Evolutionary conservation across 2,888 invertebrate genomes (phyloP).

Genomic region (Pristionchus maxplancki): DNA sequence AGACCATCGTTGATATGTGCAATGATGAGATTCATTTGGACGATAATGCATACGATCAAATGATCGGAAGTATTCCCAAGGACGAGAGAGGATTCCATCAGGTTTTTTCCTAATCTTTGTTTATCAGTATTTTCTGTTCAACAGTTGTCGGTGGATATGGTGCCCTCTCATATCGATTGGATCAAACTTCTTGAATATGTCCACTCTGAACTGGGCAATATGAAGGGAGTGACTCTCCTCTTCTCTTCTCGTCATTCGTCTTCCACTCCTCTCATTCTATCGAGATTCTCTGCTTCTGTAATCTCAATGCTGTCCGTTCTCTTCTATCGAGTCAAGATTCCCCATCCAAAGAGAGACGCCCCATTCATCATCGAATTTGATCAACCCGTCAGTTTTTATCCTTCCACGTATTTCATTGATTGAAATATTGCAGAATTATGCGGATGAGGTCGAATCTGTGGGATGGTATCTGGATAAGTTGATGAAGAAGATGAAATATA

Average conservation of each 20-base stretch:
- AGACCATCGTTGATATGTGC: conserved; percentile 12
- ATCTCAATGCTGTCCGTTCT: conserved; percentile 15
- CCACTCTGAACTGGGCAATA: neutral
- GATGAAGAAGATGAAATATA: neutral
- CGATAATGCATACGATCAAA: too few species aligned
- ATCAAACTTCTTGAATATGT: neutral
- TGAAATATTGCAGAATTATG: neutral
- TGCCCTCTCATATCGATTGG: conserved; percentile 13
- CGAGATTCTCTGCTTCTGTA: conserved; percentile 47
- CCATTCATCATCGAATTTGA: neutral
- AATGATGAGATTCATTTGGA: neutral
- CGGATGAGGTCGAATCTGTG: conserved; percentile 9
- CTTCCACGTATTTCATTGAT: neutral
- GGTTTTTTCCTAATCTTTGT: neutral
- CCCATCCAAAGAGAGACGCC: neutral
- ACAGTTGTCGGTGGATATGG: neutral
- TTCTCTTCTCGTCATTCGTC: neutral
- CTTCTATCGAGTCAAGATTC: conserved; percentile 17
- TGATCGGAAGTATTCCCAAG: neutral
- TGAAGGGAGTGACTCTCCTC: neutral
- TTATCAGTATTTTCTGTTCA: neutral
- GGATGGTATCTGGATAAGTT: neutral
- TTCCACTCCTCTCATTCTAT: neutral
- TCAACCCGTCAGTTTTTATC: neutral
- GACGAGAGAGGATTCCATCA: neutral